A percentile compares a stretch with the other conserved stretches of the same genome.
Conservation (phyloP, 1,140 invertebrate genomes). For the Metopolophium dirhodum region DNA sequence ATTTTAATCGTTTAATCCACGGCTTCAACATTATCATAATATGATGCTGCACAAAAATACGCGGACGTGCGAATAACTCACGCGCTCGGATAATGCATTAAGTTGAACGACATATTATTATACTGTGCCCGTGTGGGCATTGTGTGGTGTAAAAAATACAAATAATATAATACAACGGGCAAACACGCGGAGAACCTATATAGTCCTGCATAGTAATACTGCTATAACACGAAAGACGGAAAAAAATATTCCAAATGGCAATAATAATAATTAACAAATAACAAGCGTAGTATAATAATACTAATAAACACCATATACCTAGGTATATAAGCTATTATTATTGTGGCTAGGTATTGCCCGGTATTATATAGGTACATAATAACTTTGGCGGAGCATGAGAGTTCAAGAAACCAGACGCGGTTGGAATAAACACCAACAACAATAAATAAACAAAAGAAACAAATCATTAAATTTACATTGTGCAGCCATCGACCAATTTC, state of each 20-base stretch:
- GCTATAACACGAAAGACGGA: background rate
- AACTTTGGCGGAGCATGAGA: background rate
- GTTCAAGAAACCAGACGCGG: conserved; percentile 13
- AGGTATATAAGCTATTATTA: background rate
- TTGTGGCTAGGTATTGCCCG: background rate
- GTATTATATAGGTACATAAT: background rate
- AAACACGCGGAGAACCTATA: background rate
- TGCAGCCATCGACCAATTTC: background rate
- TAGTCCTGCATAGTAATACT: background rate
- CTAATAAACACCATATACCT: background rate
- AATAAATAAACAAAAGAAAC: conserved; percentile 25
- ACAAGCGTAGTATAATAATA: background rate
- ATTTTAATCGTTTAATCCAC: background rate
- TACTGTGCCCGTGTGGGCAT: background rate
- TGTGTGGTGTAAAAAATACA: background rate
- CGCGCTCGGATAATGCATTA: background rate
- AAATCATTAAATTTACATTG: conserved; percentile 20
- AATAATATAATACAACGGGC: background rate
- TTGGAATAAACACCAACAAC: background rate
- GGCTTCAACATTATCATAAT: background rate
- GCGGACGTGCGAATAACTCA: background rate
- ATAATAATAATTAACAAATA: conserved; percentile 21
- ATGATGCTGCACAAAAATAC: background rate
- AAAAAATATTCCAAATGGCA: background rate
- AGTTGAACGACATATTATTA: background rate